Base-by-base conservation (phyloP, 2,888 invertebrate genomes). In the Lepidocyrtoides sp. region DNA sequence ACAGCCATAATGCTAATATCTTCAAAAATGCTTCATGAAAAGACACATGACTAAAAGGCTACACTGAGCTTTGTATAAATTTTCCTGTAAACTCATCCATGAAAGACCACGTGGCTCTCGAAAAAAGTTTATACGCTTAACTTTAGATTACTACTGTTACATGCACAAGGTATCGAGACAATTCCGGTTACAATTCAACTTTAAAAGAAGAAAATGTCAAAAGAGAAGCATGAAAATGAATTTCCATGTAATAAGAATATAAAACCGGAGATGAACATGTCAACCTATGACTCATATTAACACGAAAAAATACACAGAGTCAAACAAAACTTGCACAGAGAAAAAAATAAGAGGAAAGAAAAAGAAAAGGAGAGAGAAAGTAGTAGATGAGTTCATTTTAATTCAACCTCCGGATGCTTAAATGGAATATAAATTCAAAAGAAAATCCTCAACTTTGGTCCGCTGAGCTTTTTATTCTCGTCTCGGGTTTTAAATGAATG, bases 401-500 rank as follows among this genome's bases (percentile, higher is more conserved):
- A 86, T 86, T 86, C 86, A 75, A 86, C 86, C 86, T 86, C 77
- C 86, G 86, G 77, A 86, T 86, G 77, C 60, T 77, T 86, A 86
- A 86, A 86, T 86, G 86, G 86, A 86, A 86, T 86, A 86, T 86
- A 86, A 86, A 86, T 86, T 86, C 86, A 77, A 86, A 86, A 86
- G 86, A 86, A 85, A 85, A 86, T 86, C 86, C 86, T 86, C 77
- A 86, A 86, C 63, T 77, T 48, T 48, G 86, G 86, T 86, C 77
- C 86, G 86, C 41, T 86, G 86, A 86, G 86, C 86, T 77, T 77
- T 86, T 60, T 86, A 85, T 85, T 54, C 75, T 26, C 20, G 75
- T 85, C 48, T 57, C 57, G 72, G 48, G 41, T 8, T 75, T 69
- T 48, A 69, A 69, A 48, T 36, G 12, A 4, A 66, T 23, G 51